A percentile compares a stretch with the other conserved stretches of the same genome.
Evolutionary conservation across 2,888 invertebrate species (phyloP).

Genomic region (Trachelus stipa): DNA sequence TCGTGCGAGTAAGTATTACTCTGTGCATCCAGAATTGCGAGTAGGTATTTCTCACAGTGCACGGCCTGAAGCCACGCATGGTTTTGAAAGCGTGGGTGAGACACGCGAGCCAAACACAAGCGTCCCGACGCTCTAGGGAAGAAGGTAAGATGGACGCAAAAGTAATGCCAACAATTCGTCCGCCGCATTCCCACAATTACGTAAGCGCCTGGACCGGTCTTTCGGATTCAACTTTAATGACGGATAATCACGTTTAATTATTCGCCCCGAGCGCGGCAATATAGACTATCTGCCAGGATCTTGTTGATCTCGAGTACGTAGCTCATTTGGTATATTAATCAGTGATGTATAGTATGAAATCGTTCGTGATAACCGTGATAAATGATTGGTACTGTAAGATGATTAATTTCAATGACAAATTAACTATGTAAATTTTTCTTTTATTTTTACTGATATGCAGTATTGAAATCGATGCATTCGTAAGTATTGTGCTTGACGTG

Average conservation of each 20-base stretch:
- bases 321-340: neutral
- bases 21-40: neutral
- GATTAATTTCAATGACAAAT: neutral
- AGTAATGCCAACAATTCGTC: slow-evolving; percentile 41
- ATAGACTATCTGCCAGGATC: slow-evolving; percentile 20
- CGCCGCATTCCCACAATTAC: slow-evolving; percentile 60
- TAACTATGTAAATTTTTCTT: neutral
- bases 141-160: neutral
- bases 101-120: neutral
- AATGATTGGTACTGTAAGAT: neutral
- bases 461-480: slow-evolving; percentile 28
- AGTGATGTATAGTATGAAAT: neutral
- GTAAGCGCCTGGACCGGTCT: slow-evolving; percentile 41
- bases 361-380: neutral
- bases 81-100: neutral
- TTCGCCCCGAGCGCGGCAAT: slow-evolving; percentile 40
- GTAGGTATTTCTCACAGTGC: neutral
- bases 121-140: neutral
- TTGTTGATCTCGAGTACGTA: slow-evolving; percentile 3
- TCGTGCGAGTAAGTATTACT: neutral
- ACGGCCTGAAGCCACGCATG: neutral
- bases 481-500: slow-evolving; percentile 26
- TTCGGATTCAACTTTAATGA: slow-evolving; percentile 58
- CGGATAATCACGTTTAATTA: slow-evolving; percentile 60
- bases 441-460: neutral